Conservation (phyloP, 2,113 vertebrate species). For the Syrrhaptes paradoxus region DNA sequence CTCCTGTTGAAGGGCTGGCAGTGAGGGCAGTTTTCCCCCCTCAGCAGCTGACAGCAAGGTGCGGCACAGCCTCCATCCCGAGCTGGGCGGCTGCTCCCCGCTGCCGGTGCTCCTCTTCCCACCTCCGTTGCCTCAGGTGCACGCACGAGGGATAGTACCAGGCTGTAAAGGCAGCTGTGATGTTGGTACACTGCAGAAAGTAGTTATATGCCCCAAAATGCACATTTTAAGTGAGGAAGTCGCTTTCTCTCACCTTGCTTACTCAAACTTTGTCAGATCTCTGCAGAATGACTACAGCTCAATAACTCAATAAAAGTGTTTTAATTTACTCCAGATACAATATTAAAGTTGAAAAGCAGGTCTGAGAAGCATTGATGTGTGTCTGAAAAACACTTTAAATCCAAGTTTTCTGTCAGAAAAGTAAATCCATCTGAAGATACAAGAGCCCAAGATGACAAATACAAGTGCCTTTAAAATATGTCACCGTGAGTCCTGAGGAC, state of each 20-base stretch:
- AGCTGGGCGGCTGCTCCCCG: not conserved
- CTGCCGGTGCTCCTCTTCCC: not conserved
- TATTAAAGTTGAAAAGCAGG: not conserved
- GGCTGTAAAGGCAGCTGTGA: fast-evolving
- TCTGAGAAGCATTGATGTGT: not conserved
- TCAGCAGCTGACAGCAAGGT: not conserved
- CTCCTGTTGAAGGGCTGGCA: not conserved
- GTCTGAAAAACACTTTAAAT: slow-evolving; percentile 6
- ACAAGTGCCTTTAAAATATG: not conserved
- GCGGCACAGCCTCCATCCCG: fast-evolving
- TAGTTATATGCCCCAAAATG: not conserved
- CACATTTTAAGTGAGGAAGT: not conserved
- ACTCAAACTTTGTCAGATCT: not conserved
- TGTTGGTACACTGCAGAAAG: not conserved
- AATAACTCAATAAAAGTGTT: not conserved
- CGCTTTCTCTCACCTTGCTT: not conserved
- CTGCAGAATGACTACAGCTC: not conserved
- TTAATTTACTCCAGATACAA: not conserved
- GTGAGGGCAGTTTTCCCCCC: not conserved
- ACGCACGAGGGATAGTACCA: not conserved
- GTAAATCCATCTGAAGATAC: not conserved
- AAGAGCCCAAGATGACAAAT: not conserved
- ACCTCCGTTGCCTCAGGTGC: not conserved
- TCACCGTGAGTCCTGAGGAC: not conserved
- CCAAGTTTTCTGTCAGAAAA: slow-evolving; percentile 5